These are phyloP conservation scores for Eilema griseolum DNA, from an alignment of 2,888 invertebrate genomes.

Conservation along the genomic window DNA sequence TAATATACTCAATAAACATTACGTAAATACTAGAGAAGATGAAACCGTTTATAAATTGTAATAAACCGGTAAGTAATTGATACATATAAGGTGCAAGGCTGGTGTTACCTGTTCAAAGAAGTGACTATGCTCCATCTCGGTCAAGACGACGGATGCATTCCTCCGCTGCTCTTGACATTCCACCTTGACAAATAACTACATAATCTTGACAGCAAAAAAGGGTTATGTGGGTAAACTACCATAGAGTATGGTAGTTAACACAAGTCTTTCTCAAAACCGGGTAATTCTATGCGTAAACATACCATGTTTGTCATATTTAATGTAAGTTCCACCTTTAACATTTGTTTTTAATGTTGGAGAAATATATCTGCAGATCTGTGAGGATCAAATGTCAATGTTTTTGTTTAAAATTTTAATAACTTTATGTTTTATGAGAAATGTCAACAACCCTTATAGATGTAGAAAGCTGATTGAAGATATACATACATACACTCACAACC, in stretches of 20 bases:
- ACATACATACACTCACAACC: too few relatives aligned
- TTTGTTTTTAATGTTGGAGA: constrained; percentile 27
- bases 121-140: constrained; percentile 66
- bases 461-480: too few relatives aligned
- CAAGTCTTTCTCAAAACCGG: constrained; percentile 23
- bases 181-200: constrained; percentile 48
- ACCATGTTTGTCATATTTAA: constrained; percentile 23
- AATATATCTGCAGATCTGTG: constrained; percentile 24
- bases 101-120: constrained; percentile 46
- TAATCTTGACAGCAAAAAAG: constrained; percentile 41
- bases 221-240: constrained; percentile 17
- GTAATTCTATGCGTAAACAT: constrained; percentile 20
- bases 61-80: constrained; percentile 32
- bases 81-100: constrained; percentile 48
- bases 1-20: too few relatives aligned
- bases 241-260: constrained; percentile 15
- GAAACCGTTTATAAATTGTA: neutral
- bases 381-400: constrained; percentile 22
- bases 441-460: neutral
- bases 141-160: constrained; percentile 73
- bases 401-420: neutral
- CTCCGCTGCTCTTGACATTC: constrained; percentile 72
- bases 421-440: neutral
- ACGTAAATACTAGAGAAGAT: neutral
- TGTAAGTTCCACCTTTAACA: constrained; percentile 23